A percentile compares a stretch with the other conserved stretches of the same genome.
Evolutionary conservation across 2,888 invertebrate genomes (phyloP).

Genomic region (Sarcophaga rosellei): DNA sequence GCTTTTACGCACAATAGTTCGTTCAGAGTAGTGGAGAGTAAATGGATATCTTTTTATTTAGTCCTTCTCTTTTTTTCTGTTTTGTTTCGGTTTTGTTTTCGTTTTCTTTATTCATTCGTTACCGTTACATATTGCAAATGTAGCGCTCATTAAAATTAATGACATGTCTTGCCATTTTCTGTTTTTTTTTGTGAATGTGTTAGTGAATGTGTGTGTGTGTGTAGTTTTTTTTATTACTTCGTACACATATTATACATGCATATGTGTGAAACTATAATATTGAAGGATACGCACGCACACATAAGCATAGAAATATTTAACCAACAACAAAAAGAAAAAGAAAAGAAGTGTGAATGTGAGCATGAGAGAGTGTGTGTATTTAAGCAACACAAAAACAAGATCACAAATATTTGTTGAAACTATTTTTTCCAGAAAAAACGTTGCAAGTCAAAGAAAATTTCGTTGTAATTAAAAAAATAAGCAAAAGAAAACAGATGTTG

Average conservation of each 20-base stretch:
- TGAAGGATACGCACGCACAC: not conserved
- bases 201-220: not conserved
- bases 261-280: not conserved
- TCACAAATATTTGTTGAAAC: not conserved
- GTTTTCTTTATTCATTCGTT: not conserved
- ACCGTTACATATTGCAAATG: not conserved
- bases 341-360: no score
- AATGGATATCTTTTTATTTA: not conserved
- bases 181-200: not conserved
- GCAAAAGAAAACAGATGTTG: slow-evolving; percentile 19
- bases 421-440: not conserved
- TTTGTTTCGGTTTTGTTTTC: not conserved
- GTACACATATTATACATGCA: no score
- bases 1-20: no score
- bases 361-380: no score
- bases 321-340: no score
- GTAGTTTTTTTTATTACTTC: not conserved
- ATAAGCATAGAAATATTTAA: not conserved
- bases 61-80: not conserved
- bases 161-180: slow-evolving; percentile 50
- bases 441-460: slow-evolving; percentile 30
- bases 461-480: slow-evolving; percentile 57
- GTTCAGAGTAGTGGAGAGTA: no score
- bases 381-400: not conserved
- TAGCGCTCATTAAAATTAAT: slow-evolving; percentile 70